Percentiles rank a stretch among this genome's conserved stretches.
Conservation (phyloP, 2,113 vertebrate genomes). For the Cebus imitator region DNA sequence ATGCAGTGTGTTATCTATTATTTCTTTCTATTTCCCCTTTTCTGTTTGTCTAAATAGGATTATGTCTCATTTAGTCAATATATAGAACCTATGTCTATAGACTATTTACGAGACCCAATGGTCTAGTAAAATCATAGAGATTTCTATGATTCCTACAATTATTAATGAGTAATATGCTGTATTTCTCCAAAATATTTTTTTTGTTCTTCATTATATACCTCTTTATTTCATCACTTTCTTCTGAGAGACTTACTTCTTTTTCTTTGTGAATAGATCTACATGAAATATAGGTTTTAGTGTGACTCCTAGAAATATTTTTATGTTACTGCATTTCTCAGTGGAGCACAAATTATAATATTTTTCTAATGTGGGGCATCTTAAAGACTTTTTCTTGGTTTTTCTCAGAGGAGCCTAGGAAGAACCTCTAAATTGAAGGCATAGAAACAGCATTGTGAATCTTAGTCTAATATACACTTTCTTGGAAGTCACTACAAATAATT, state of each 20-base stretch:
- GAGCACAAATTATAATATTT: background rate
- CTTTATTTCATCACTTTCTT: background rate
- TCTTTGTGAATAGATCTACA: background rate
- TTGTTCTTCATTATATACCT: background rate
- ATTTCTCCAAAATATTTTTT: background rate
- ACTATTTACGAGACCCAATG: background rate
- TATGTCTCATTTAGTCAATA: background rate
- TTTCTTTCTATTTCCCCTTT: background rate
- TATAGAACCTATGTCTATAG: background rate
- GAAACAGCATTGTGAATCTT: background rate
- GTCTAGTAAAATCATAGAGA: background rate
- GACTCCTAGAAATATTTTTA: background rate
- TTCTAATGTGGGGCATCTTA: background rate
- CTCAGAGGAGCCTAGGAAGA: background rate
- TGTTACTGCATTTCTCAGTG: conserved; percentile 10
- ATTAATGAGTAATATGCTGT: background rate
- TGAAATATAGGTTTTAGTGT: background rate
- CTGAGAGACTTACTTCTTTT: background rate
- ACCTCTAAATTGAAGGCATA: background rate
- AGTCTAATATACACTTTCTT: background rate
- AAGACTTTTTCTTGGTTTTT: background rate
- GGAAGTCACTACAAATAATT: background rate
- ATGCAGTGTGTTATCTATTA: background rate
- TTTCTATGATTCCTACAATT: background rate
- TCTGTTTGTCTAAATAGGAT: background rate